phyloP scores from a whole-genome alignment of 2,888 invertebrate species.

The Eupithecia abbreviata region DNA sequence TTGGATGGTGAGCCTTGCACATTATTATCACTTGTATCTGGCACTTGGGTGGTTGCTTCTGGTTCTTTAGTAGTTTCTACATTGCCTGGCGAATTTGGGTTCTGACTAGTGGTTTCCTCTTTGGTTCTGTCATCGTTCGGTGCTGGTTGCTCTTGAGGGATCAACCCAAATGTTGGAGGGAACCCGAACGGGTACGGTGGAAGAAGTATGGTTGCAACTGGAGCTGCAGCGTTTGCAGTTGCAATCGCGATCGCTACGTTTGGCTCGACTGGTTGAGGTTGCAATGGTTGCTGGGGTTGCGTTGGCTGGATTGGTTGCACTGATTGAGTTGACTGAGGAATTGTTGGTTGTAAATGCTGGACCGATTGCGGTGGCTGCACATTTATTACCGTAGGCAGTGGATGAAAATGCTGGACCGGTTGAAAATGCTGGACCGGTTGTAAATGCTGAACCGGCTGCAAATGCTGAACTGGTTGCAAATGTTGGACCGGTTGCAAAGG shows the following conservation, averaged over 20 bases:
- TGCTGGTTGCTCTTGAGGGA: slow-evolving; percentile 62
- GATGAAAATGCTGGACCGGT: background rate
- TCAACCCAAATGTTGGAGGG: slow-evolving; percentile 67
- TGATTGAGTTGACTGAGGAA: slow-evolving; percentile 31
- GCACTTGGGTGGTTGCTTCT: slow-evolving; percentile 63
- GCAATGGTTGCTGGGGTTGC: slow-evolving; percentile 43
- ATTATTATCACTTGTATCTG: slow-evolving; percentile 68
- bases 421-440: slow-evolving; percentile 31
- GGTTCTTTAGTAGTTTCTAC: slow-evolving; percentile 57
- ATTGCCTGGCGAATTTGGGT: slow-evolving; percentile 58
- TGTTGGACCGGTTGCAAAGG: slow-evolving; percentile 32
- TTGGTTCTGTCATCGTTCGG: slow-evolving; percentile 59
- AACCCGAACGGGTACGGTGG: slow-evolving; percentile 76
- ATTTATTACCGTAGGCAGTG: slow-evolving; percentile 1
- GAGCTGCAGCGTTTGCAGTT: slow-evolving; percentile 75
- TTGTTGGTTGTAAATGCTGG: slow-evolving; percentile 23
- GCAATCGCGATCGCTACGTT: slow-evolving; percentile 76
- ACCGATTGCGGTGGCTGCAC: slow-evolving; percentile 11
- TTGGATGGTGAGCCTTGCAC: slow-evolving; percentile 71
- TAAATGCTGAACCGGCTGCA: slow-evolving; percentile 37
- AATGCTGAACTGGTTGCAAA: slow-evolving; percentile 38
- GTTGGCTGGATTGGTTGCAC: slow-evolving; percentile 45
- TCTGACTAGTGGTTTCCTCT: slow-evolving; percentile 60
- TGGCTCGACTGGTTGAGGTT: slow-evolving; percentile 58
- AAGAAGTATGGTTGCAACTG: slow-evolving; percentile 73